Conservation (phyloP, 2,113 vertebrate genomes). For the Amblyopsis rosae region DNA sequence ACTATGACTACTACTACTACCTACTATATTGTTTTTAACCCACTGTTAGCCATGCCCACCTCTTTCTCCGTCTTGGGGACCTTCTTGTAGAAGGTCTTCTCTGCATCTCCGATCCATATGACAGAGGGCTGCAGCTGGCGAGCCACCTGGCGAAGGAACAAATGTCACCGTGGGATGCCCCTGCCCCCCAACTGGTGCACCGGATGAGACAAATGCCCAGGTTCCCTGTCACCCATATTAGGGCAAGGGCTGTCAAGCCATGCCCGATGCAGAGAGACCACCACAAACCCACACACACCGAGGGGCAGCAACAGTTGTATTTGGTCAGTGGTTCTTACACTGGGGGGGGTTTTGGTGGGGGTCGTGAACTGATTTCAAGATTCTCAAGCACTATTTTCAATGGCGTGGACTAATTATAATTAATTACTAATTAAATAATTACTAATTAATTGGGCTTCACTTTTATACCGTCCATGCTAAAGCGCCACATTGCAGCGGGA, state of each 20-base stretch:
- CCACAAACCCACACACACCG: slow-evolving; percentile 5
- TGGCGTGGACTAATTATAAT: too few relatives aligned
- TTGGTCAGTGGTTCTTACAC: neutral
- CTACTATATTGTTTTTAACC: neutral
- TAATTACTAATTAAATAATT: too few relatives aligned
- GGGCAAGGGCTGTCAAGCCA: neutral
- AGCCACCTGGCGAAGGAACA: slow-evolving; percentile 76
- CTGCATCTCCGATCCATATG: slow-evolving; percentile 83
- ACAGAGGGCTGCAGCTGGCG: slow-evolving; percentile 84
- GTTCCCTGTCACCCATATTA: too few relatives aligned
- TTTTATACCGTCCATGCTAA: too few relatives aligned
- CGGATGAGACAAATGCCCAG: neutral
- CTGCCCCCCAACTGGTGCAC: neutral
- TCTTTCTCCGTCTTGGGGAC: slow-evolving; percentile 63
- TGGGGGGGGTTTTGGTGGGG: too few relatives aligned
- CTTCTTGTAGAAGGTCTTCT: slow-evolving; percentile 83
- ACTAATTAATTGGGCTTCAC: too few relatives aligned
- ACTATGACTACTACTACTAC: neutral
- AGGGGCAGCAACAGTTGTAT: neutral
- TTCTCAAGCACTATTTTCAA: too few relatives aligned
- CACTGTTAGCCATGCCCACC: slow-evolving; percentile 58
- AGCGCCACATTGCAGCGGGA: too few relatives aligned
- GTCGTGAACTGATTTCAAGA: too few relatives aligned
- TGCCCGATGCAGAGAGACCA: too few relatives aligned
- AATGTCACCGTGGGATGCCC: neutral